Base-by-base conservation (phyloP, 2,888 invertebrate genomes). In the Trichogramma evanescens region DNA sequence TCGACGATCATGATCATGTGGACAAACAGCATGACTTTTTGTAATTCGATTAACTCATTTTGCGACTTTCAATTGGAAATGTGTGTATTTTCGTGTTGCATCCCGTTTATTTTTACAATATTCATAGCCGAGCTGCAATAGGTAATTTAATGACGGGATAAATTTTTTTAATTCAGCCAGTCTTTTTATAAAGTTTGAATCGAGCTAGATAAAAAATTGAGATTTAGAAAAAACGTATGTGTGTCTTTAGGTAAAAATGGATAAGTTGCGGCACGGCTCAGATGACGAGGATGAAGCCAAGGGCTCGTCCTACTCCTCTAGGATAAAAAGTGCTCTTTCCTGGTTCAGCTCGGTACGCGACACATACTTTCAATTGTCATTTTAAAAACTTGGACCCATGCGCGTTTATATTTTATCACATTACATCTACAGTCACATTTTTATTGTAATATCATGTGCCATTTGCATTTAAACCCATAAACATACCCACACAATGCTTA, bases 291-390 rank as follows among this genome's bases (percentile, higher is more conserved):
- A 70, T 70, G 71, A 70, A 69, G 68, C 72, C 64, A 74, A 71
- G 71, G 72, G 73, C 69, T 71, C 72, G 70, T 72, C 75, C 70
- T 76, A 74, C 70, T 76, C 75, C 65, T 76, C 75, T 68, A 76
- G 76, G 77, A 75, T 77, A 59, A 64, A 64, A 56, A 54, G 51
- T 59, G 64, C 64, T 71, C 72, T 74, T 68, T 76, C 76, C 72
- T 77, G 76, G 77, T 74, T 78, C 77, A 75, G 72, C 72, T 77
- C 76, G 77, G 77, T 78, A 78, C 75, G 77, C 75, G 77, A 74
- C 75, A 76, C 73, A 72, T 68, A 72, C 71, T 68, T 46, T 65
- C 13, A 50, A 59, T 59, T 63, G 56, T 48, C 58, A 60, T 60
- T 71, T 69, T 74, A 69, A 26, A 26, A 73, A 72, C 75, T 76